phyloP scores from a whole-genome alignment of 53 echinoderm and acorn worm species.

The Astropecten irregularis region DNA sequence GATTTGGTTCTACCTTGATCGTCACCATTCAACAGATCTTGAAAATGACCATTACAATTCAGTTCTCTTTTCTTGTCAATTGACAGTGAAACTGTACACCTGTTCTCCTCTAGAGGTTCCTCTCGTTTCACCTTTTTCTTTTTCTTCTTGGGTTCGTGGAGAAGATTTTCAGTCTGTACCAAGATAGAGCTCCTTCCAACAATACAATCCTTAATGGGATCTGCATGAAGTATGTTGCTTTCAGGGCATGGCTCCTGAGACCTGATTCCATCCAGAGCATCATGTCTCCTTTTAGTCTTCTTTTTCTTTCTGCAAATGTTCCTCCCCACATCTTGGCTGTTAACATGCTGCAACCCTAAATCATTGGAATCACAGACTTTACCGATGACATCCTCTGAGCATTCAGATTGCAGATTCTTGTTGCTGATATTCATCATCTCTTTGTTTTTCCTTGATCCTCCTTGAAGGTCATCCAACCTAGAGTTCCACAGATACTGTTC shows the following conservation, averaged over 20 bases:
- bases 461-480: neutral
- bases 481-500: neutral
- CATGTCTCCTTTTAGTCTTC: neutral
- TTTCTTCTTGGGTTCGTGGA: neutral
- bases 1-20: too few species aligned
- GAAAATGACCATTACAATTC: too few species aligned
- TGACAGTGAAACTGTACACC: too few species aligned
- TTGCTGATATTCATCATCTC: neutral
- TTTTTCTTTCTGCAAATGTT: neutral
- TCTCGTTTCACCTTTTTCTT: neutral
- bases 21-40: too few species aligned
- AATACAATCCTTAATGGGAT: neutral
- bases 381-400: neutral
- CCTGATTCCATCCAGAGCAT: neutral
- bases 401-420: neutral
- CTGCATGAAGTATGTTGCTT: neutral
- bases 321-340: too few species aligned
- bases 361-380: neutral
- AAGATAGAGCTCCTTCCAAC: too few species aligned
- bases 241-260: neutral
- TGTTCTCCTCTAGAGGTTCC: neutral
- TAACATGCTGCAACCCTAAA: neutral
- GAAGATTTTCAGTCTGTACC: too few species aligned
- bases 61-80: too few species aligned
- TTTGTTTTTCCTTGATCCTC: constrained; percentile 1